These are phyloP conservation scores for Oscheius sp. DNA, from an alignment of 2,888 invertebrate genomes.

Conservation along the genomic window DNA sequence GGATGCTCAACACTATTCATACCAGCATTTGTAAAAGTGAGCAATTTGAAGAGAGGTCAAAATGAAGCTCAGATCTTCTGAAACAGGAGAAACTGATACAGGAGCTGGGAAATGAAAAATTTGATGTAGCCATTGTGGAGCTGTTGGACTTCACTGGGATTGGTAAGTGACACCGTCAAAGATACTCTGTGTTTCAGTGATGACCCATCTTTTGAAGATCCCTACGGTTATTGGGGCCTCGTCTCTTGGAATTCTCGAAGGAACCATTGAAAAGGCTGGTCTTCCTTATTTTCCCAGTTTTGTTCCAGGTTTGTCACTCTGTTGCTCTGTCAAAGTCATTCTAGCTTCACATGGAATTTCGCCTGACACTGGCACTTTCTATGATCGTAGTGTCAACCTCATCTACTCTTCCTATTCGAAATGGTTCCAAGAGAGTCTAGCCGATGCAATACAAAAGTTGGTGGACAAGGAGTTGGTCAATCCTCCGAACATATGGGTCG, in stretches of 20 bases:
- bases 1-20: conserved; percentile 8
- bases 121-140: conserved; percentile 32
- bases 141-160: conserved; percentile 34
- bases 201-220: conserved; percentile 13
- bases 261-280: conserved; percentile 19
- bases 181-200: background rate
- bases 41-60: background rate
- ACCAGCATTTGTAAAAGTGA: conserved; percentile 11
- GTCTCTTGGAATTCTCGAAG: conserved; percentile 26
- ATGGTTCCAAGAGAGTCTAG: conserved; percentile 14
- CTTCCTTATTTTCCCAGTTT: conserved; percentile 25
- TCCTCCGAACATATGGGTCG: conserved; percentile 27
- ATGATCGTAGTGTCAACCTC: background rate
- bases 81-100: conserved; percentile 8
- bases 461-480: conserved; percentile 2
- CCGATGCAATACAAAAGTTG: conserved; percentile 6
- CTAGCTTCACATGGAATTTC: conserved; percentile 25
- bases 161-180: background rate
- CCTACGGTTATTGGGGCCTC: conserved; percentile 25
- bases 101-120: conserved; percentile 17
- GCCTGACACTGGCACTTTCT: background rate
- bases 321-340: background rate
- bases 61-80: conserved; percentile 20
- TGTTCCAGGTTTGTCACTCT: conserved; percentile 16
- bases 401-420: conserved; percentile 21